Evolutionary conservation across 2,888 invertebrate genomes (phyloP), one percentile per base, ranked within the genome.

Genomic region (Plagodis pulveraria): DNA sequence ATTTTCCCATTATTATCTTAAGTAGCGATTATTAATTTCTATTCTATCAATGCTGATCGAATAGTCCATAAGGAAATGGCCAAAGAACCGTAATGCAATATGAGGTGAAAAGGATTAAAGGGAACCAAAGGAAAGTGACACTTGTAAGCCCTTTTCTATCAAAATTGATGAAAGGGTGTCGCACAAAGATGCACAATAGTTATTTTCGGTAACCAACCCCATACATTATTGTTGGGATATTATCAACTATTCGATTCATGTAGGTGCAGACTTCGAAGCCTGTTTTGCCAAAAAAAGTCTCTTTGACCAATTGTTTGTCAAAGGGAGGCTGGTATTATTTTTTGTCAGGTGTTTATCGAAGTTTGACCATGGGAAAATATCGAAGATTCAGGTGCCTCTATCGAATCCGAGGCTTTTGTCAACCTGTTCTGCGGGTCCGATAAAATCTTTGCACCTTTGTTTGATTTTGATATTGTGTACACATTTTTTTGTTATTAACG

Each of bases 301-400:
- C 74, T 88, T 92, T 91, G 90, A 90, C 90, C 91, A 85, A 89
- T 86, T 92, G 91, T 92, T 91, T 91, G 91, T 86, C 82, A 86
- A 87, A 87, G 79, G 81, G 74, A 80, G 81, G 78, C 78, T 82
- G 81, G 76, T 67, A 78, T 74, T 74, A 79, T 87, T 90, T 91
- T 92, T 91, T 91, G 87, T 84, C 69, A 84, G 82, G 87, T 91
- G 89, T 89, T 91, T 91, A 87, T 89, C 80, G 82, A 71, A 84
- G 86, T 86, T 89, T 91, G 91, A 91, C 91, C 92, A 91, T 92
- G 92, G 91, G 92, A 92, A 91, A 91, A 91, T 91, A 88, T 91
- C 74, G 71, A 71, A 82, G 84, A 72, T 85, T 91, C 92, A 92
- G 91, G 91, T 91, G 91, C 81, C 86, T 60, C 49, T 84, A 83